Evolutionary conservation across 1,140 invertebrate genomes (phyloP).

Genomic region (Macrostomum lignano): DNA sequence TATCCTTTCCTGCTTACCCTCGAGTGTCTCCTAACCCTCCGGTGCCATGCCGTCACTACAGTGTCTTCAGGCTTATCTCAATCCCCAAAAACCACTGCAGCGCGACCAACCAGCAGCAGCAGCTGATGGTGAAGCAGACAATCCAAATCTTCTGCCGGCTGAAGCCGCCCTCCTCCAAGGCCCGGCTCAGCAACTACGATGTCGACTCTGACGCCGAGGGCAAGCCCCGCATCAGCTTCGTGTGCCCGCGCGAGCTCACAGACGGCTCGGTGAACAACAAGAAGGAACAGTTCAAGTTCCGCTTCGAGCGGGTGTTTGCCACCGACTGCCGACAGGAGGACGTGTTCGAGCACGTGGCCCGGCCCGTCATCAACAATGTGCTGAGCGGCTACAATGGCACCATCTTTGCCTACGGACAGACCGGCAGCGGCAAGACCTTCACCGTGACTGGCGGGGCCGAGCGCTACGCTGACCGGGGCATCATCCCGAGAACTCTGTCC

Average conservation of each 20-base stretch:
- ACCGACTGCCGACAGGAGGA: constrained; percentile 22
- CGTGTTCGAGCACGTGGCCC: constrained; percentile 21
- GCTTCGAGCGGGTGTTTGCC: constrained; percentile 24
- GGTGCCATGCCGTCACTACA: no score
- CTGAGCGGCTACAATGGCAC: constrained; percentile 27
- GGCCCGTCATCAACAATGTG: constrained; percentile 24
- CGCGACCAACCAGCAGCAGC: no score
- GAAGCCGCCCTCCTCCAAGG: no score
- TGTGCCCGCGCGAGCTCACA: no score
- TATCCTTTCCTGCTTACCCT: no score
- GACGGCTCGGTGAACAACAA: constrained; percentile 28
- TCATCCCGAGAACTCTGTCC: constrained; percentile 24
- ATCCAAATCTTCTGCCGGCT: constrained; percentile 25
- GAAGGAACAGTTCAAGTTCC: constrained; percentile 24
- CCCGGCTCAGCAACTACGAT: no score
- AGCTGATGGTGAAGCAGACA: constrained; percentile 28
- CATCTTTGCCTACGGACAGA: constrained; percentile 30
- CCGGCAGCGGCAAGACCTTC: constrained; percentile 29
- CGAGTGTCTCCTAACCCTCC: no score
- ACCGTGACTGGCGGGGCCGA: constrained; percentile 29
- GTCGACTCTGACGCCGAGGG: no score
- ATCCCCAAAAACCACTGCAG: no score
- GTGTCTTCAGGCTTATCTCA: no score
- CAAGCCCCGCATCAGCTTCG: no score
- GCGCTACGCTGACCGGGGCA: constrained; percentile 22